Evolutionary conservation across 2,113 vertebrate species (phyloP).

Genomic region (Mustelus asterias): DNA sequence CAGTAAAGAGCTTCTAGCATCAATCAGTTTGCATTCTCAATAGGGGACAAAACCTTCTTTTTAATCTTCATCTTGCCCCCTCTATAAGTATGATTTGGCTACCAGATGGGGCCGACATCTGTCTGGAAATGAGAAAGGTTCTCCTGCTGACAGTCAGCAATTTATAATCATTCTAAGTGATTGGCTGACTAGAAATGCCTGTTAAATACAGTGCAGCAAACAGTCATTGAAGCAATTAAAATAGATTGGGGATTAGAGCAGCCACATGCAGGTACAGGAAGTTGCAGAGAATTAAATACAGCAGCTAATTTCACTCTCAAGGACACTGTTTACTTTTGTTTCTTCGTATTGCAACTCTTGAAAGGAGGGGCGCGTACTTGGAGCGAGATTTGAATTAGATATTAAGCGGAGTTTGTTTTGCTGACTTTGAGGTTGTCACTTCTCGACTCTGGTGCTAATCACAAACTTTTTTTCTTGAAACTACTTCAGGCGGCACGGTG

Average conservation of each 20-base stretch:
- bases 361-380: neutral
- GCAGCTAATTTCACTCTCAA: neutral
- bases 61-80: neutral
- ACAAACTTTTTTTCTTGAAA: neutral
- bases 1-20: neutral
- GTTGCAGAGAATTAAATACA: neutral
- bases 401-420: neutral
- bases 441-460: neutral
- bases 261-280: neutral
- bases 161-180: slow-evolving; percentile 15
- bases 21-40: neutral
- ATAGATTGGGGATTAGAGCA: neutral
- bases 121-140: slow-evolving; percentile 4
- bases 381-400: neutral
- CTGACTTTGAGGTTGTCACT: neutral
- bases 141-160: neutral
- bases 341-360: neutral
- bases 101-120: neutral
- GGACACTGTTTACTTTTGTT: neutral
- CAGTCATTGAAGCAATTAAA: neutral
- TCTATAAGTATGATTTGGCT: neutral
- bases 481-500: neutral
- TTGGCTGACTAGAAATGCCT: neutral
- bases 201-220: neutral
- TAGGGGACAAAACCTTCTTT: neutral